phyloP scores from a whole-genome alignment of 1,140 invertebrate genomes.

The Tetranychus cinnabarinus region DNA sequence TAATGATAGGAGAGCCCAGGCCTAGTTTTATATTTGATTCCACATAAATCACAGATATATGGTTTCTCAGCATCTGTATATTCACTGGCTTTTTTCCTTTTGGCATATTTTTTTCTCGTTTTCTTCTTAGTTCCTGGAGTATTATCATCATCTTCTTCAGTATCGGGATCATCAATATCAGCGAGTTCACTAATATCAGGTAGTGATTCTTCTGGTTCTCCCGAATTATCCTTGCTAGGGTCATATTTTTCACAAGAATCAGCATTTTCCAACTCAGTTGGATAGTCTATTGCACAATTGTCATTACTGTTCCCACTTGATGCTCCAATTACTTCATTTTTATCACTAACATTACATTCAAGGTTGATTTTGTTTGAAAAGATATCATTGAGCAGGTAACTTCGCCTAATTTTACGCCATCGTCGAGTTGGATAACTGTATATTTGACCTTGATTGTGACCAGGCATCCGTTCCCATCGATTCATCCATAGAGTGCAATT shows the following conservation, averaged over 20 bases:
- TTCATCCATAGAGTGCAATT: conserved; percentile 76
- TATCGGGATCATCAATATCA: conserved; percentile 49
- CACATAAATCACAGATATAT: conserved; percentile 78
- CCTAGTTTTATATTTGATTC: conserved; percentile 85
- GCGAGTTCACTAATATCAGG: conserved; percentile 38
- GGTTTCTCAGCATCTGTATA: conserved; percentile 40
- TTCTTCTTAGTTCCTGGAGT: conserved; percentile 50
- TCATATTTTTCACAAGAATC: background rate
- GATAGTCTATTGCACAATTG: background rate
- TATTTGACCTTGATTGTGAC: conserved; percentile 61
- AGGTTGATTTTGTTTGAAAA: conserved; percentile 16
- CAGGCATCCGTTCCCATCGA: conserved; percentile 63
- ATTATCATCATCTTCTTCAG: conserved; percentile 75
- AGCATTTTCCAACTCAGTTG: background rate
- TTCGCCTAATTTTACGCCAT: conserved; percentile 80
- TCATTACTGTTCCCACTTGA: background rate
- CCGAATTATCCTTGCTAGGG: conserved; percentile 16
- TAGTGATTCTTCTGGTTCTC: conserved; percentile 21
- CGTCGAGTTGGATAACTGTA: conserved; percentile 53
- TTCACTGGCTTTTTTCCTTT: conserved; percentile 4
- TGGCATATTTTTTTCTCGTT: conserved; percentile 24
- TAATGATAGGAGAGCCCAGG: conserved; percentile 91
- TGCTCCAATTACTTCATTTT: conserved; percentile 30
- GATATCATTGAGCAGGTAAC: conserved; percentile 50
- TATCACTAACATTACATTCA: conserved; percentile 12